Evolutionary conservation across 1,140 invertebrate species (phyloP).

Genomic region (Penaeus indicus): DNA sequence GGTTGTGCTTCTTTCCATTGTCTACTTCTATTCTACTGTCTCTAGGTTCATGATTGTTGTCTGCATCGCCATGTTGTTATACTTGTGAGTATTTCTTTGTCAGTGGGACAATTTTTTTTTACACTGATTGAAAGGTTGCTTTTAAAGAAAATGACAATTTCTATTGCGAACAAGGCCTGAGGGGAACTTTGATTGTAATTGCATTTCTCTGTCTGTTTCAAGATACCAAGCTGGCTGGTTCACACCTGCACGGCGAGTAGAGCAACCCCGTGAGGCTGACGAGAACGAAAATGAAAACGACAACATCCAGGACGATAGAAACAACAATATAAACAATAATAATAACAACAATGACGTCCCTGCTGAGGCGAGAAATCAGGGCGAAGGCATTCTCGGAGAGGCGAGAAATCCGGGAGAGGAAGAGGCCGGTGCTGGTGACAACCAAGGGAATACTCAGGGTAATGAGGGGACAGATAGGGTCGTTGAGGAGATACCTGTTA

Average conservation of each 20-base stretch:
- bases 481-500: constrained; percentile 35
- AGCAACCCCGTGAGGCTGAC: not conserved
- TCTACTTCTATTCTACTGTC: constrained; percentile 54
- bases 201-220: no score
- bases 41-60: constrained; percentile 54
- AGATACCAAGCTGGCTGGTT: constrained; percentile 55
- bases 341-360: constrained; percentile 34
- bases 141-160: no score
- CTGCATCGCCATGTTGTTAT: constrained; percentile 43
- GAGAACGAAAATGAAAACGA: not conserved
- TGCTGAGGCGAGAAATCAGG: not conserved
- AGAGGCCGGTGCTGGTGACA: not conserved
- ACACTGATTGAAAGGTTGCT: no score
- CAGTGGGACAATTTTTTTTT: no score
- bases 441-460: not conserved
- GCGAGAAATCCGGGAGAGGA: not conserved
- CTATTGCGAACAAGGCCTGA: no score
- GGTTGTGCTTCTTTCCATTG: constrained; percentile 43
- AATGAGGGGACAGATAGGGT: not conserved
- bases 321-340: constrained; percentile 41
- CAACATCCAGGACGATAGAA: constrained; percentile 32
- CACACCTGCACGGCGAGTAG: constrained; percentile 31
- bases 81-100: constrained; percentile 40
- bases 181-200: no score
- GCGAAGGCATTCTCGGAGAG: not conserved